Evolutionary conservation across 2,113 vertebrate species (phyloP).

Genomic region (Macquaria australasica): DNA sequence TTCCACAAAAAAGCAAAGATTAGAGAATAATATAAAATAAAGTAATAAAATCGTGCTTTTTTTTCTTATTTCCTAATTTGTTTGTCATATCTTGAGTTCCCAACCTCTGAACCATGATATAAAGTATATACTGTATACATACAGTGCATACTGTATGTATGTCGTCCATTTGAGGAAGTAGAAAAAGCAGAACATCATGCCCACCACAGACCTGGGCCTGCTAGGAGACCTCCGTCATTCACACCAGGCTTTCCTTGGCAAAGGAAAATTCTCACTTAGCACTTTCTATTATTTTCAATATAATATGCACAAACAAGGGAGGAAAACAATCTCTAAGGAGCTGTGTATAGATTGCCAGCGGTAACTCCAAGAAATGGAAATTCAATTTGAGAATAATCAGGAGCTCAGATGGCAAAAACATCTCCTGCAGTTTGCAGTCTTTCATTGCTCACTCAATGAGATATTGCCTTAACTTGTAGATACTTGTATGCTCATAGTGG

Average conservation of each 20-base stretch:
- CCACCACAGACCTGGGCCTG: neutral
- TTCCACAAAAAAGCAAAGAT: neutral
- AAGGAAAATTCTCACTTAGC: constrained; percentile 36
- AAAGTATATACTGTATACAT: neutral
- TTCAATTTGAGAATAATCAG: constrained; percentile 67
- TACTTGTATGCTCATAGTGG: constrained; percentile 23
- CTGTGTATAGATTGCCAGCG: constrained; percentile 56
- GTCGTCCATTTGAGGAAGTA: constrained; percentile 3
- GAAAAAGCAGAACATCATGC: neutral
- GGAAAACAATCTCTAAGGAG: constrained; percentile 45
- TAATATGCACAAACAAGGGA: constrained; percentile 58
- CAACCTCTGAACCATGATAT: neutral
- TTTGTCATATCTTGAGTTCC: neutral
- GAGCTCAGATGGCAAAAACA: constrained; percentile 47
- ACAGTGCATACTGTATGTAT: neutral
- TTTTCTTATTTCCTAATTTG: neutral
- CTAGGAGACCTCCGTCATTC: neutral
- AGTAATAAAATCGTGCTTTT: neutral
- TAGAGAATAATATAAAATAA: neutral
- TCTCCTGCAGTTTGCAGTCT: constrained; percentile 30
- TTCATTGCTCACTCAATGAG: constrained; percentile 27
- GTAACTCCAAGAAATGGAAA: constrained; percentile 63
- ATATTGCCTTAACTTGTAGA: constrained; percentile 32
- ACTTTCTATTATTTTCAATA: constrained; percentile 52
- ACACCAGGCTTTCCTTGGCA: constrained; percentile 7